Evolutionary conservation across 2,888 invertebrate genomes (phyloP), one percentile per base, ranked within the genome.

Genomic region (Apantesis nais): DNA sequence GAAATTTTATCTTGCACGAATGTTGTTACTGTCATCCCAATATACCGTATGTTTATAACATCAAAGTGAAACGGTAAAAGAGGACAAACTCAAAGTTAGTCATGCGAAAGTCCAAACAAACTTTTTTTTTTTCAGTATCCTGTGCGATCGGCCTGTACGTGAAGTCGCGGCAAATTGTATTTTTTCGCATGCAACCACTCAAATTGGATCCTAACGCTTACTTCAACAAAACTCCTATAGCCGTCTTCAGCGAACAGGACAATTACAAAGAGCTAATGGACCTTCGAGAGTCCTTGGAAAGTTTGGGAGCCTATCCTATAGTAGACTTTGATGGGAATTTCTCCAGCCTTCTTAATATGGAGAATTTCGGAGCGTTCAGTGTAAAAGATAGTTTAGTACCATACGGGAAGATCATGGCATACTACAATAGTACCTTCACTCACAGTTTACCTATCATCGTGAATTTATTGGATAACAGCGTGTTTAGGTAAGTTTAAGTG

Each of bases 371-470:
- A 31, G 97, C 97, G 3, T 95, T 97, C 77, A 96, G 96, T 85
- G 89, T 97, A 65, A 95, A 94, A 66, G 93, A 94, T 19, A 96
- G 96, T 77, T 87, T 92, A 67, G 85, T 91, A 67, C 94, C 96
- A 0, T 95, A 95, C 72, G 95, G 96, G 68, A 95, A 95, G 74
- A 91, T 97, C 31, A 96, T 96, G 79, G 94, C 97, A 58, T 95
- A 96, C 75, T 97, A 97, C 90, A 98, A 98, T 86, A 97, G 97
- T 85, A 97, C 98, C 0, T 97, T 96, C 83, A 96, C 97, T 66
- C 98, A 98, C 88, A 97, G 97, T 74, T 92, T 98, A 81, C 98
- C 98, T 5, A 96, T 97, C 74, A 93, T 97, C 60, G 90, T 97
- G 64, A 97, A 97, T 89, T 91, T 97, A 69, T 92, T 97, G 79